Base-by-base conservation (phyloP, 1,140 invertebrate genomes). In the Danaus melanippus region DNA sequence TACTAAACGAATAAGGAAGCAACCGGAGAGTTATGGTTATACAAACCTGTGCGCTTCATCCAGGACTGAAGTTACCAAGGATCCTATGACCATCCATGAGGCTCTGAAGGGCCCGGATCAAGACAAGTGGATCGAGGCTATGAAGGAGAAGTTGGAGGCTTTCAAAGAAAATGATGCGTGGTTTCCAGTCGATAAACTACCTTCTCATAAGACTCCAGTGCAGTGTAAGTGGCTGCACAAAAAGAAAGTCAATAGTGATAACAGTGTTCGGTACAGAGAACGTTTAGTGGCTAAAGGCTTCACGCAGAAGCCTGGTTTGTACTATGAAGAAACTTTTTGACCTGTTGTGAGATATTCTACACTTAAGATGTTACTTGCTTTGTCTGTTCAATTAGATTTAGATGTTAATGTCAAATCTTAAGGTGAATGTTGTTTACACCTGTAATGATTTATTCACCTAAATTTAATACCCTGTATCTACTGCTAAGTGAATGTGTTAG, bases 261-360 rank as follows among this genome's bases (percentile, higher is more conserved):
- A 55, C 44, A 52, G 50, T 42, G 61, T 64, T 8, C 41, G 50
- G 3, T 64, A 46, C 42, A 46, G 61, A 12, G 61, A 50, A 0
- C 21, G 56, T 7, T 12, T 53, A 0, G 50, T 58, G 8, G 56
- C 56, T n/a, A 58, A 58, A 50, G 61, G 57, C 12, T 64, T 49
- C 44, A 49, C 50, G 2, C 61, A 64, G 11, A 50, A 47, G 43
- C 11, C 15, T 10, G 61, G 57, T 46, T 32, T 59, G 11, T 53
- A 64, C 39, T 64, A 46, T 47, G 43, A 40, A n/a, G 56, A 59
- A 10, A 59, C 53, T 15, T 64, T 64, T 53, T 56, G 56, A 42
- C 57, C 61, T 10, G 61, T 59, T 6, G 40, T 64, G 2, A 48
- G 46, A 41, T 41, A 59, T 40, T 48, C 46, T 39, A 60, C 57